These are phyloP conservation scores for Hormaphis cornu DNA, from an alignment of 1,140 invertebrate species.

Conservation along the genomic window DNA sequence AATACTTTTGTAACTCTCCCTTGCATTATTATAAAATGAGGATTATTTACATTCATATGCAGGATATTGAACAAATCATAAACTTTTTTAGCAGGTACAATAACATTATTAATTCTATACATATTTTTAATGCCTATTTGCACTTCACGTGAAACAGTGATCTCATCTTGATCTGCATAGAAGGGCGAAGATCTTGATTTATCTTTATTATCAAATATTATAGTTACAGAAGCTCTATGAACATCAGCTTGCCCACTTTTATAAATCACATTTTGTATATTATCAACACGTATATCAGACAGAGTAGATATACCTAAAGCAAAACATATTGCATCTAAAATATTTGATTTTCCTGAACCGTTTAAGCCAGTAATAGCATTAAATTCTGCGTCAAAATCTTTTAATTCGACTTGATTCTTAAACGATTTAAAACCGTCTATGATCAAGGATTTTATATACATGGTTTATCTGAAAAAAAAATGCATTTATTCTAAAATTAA, in stretches of 20 bases:
- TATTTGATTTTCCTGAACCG: constrained; percentile 98
- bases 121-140: constrained; percentile 36
- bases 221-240: constrained; percentile 89
- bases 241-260: constrained; percentile 95
- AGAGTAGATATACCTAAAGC: constrained; percentile 93
- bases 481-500: too few relatives aligned
- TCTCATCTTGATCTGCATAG: constrained; percentile 86
- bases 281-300: constrained; percentile 73
- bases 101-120: constrained; percentile 89
- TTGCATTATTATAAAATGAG: constrained; percentile 99
- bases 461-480: constrained; percentile 44
- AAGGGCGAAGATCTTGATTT: constrained; percentile 75
- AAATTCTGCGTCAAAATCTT: constrained; percentile 87
- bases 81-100: constrained; percentile 79
- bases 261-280: constrained; percentile 90
- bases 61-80: constrained; percentile 93
- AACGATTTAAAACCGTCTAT: constrained; percentile 99
- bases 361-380: constrained; percentile 98
- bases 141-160: constrained; percentile 85
- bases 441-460: constrained; percentile 91
- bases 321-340: constrained; percentile 97
- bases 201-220: constrained; percentile 90
- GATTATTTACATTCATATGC: constrained; percentile 97
- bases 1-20: constrained; percentile 97
- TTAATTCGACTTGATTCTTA: constrained; percentile 83